A percentile compares a stretch with the other conserved stretches of the same genome.
Conservation (phyloP, 2,888 invertebrate genomes). For the Entomobrya multifasciata region DNA sequence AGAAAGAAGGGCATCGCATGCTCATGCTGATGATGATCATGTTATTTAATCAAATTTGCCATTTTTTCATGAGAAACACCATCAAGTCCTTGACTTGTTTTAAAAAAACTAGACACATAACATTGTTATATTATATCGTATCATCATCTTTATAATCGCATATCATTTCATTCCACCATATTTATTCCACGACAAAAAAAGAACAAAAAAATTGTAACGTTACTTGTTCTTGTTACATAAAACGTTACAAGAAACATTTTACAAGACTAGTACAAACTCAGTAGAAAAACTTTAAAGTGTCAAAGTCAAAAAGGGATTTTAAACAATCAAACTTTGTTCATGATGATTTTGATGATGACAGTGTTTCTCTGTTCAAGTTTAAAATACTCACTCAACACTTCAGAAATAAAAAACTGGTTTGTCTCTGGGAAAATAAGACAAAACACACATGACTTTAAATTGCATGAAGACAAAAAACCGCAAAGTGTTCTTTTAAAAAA, state of each 20-base stretch:
- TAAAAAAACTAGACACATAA: constrained; percentile 16
- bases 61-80: constrained; percentile 42
- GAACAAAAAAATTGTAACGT: constrained; percentile 34
- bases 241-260: no score
- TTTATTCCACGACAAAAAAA: neutral
- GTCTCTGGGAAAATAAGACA: constrained; percentile 30
- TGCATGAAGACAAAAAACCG: constrained; percentile 18
- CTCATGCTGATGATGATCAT: neutral
- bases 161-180: neutral
- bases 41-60: constrained; percentile 27
- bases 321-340: constrained; percentile 4
- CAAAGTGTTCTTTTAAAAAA: constrained; percentile 20
- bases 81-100: constrained; percentile 35
- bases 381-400: constrained; percentile 9
- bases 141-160: no score
- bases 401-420: constrained; percentile 27
- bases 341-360: neutral
- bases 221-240: neutral
- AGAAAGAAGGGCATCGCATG: constrained; percentile 15
- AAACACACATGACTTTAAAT: neutral
- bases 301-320: constrained; percentile 26
- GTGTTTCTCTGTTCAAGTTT: constrained; percentile 4
- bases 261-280: no score
- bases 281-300: neutral
- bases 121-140: neutral